Evolutionary conservation across 2,113 vertebrate species (phyloP), one percentile per base, ranked within the genome.

Genomic region (Cavia porcellus): DNA sequence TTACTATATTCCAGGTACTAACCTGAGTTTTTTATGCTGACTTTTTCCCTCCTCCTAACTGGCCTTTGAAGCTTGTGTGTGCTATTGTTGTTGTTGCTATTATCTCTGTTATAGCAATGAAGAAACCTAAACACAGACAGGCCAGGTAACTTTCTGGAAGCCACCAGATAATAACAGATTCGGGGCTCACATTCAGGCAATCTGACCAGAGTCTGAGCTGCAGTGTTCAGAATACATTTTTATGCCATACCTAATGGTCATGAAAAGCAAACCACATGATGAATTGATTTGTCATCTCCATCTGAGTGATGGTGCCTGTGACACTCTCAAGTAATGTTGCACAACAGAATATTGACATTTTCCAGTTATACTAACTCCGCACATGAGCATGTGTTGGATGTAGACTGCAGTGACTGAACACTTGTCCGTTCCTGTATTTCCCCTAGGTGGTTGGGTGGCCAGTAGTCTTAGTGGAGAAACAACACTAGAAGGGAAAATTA

Each of bases 221-320:
- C 59, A 28, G 38, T 55, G 81, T 57, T 45, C 38, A 92, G 77
- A 55, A 6, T 25, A 10, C 0, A 2, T 47, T n/a, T 79, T 80
- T n/a, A 2, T 25, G 13, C 25, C 50, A 83, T 42, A 22, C 10
- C 8, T 47, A n/a, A 17, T 0, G 0, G 5, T 52, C 13, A 4
- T 2, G 35, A 75, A 74, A 62, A 57, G 45, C 38, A 52, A 72
- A 50, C 45, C 35, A 4, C 17, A 57, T 57, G 50, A n/a, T 8
- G 13, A 1, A 38, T 1, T 0, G 80, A 25, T n/a, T 4, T 2
- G 2, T 81, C 42, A 32, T 24, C 72, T n/a, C 61, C 77, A 4
- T 0, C 2, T 25, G 72, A 47, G 14, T 4, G 20, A 47, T n/a
- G 4, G 14, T 47, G 57, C 12, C 55, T 57, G 24, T 30, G 7